Evolutionary conservation across 2,113 vertebrate species (phyloP).

Genomic region (Xyrauchen texanus): DNA sequence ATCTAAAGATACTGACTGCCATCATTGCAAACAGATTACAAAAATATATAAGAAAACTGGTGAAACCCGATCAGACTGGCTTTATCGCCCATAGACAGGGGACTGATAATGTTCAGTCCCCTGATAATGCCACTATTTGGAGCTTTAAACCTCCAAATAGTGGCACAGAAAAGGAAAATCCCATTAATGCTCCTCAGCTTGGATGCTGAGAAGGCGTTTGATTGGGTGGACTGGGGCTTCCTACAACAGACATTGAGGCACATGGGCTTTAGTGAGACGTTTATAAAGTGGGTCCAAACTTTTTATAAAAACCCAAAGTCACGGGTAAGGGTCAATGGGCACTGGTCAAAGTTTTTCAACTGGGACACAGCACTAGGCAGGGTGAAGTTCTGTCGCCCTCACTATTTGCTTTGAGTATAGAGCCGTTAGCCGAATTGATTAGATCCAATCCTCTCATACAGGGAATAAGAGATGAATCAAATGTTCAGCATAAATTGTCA

Average conservation of each 20-base stretch:
- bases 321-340: too few relatives aligned
- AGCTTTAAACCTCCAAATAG: constrained; percentile 14
- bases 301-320: too few relatives aligned
- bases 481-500: too few relatives aligned
- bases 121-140: too few relatives aligned
- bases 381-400: too few relatives aligned
- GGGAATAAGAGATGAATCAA: too few relatives aligned
- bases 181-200: constrained; percentile 38
- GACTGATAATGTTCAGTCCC: constrained; percentile 23
- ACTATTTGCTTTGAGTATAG: too few relatives aligned
- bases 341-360: too few relatives aligned
- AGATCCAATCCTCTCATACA: too few relatives aligned
- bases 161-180: constrained; percentile 6
- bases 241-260: background rate
- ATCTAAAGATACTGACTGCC: constrained; percentile 16
- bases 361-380: too few relatives aligned
- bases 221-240: constrained; percentile 6
- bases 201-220: constrained; percentile 39
- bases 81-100: constrained; percentile 24
- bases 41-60: constrained; percentile 17
- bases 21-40: constrained; percentile 5
- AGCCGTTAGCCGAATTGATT: too few relatives aligned
- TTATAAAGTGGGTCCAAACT: constrained; percentile 16
- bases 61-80: constrained; percentile 22
- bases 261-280: background rate